Evolutionary conservation across 2,797 vertebrate genomes (phyloP), one percentile per base, ranked within the genome.

Genomic region (Anguilla anguilla): DNA sequence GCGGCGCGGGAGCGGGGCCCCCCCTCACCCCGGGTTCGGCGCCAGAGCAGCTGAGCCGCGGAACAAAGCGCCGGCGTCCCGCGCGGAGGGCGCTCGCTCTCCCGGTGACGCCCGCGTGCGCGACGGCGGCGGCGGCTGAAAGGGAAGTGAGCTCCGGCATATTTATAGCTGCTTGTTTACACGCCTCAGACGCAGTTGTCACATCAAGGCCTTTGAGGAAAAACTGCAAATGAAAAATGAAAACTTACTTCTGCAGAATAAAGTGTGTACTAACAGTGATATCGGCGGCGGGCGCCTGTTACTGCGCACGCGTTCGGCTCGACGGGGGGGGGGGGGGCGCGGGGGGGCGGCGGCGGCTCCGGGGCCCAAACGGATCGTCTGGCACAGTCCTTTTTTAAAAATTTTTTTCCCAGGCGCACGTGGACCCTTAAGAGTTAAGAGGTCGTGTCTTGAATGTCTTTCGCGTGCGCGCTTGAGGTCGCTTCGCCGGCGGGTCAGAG

Each of bases 111-210:
- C 74, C 67, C 89, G 88, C 88, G 89, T 88, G 88, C 79, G 91
- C 35, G 35, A 35, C 35, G 35, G 35, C 95, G 95, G 96, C 94
- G 92, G 91, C 95, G 93, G 94, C 92, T 89, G 92, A 90, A 93
- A 93, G 90, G 91, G 93, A 95, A 95, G 93, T 92, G 93, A 94
- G 95, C 94, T 95, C 93, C 92, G 91, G 91, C 53, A 87, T 89
- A 92, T 95, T 94, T 93, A 93, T 93, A 91, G 91, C 92, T 86
- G 89, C 93, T 94, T 96, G 95, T 96, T 96, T 96, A 96, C 95
- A 96, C 89, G 89, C 89, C 88, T 87, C 9, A 91, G 92, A 92
- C 95, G 94, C 93, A 93, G 89, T 87, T 91, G 85, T 93, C 82
- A 91, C 94, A 95, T 96, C 92, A 95, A 95, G 96, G 92, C 88